phyloP scores from a whole-genome alignment of 1,140 invertebrate genomes.

The Periplaneta americana region DNA sequence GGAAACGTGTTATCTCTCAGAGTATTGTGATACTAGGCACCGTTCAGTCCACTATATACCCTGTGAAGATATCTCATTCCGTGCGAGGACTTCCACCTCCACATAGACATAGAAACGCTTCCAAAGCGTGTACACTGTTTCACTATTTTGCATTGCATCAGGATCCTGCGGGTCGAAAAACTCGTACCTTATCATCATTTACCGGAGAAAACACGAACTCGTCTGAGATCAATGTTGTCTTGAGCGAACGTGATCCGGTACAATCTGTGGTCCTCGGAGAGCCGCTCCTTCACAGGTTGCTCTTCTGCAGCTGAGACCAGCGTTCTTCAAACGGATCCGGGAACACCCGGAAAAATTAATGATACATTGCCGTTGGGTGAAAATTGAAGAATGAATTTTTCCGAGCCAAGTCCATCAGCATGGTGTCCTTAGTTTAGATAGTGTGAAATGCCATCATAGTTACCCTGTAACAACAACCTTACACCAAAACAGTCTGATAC shows the following conservation, averaged over 20 bases:
- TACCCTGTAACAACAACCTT: too few relatives aligned
- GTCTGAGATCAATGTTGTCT: not conserved
- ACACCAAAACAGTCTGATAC: too few relatives aligned
- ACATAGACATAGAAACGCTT: not conserved
- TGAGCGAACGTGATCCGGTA: not conserved
- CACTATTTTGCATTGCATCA: not conserved
- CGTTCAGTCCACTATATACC: not conserved
- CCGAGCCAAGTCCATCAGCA: too few relatives aligned
- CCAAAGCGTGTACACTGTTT: not conserved
- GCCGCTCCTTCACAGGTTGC: not conserved
- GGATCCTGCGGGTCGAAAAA: not conserved
- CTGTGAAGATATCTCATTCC: not conserved
- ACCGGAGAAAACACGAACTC: not conserved
- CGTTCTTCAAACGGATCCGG: not conserved
- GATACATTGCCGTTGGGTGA: too few relatives aligned
- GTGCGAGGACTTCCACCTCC: not conserved
- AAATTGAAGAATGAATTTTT: too few relatives aligned
- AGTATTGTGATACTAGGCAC: not conserved
- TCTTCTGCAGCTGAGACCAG: not conserved
- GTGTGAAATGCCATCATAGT: too few relatives aligned
- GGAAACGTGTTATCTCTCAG: not conserved
- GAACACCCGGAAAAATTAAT: too few relatives aligned
- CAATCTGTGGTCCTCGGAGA: not conserved
- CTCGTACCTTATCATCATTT: not conserved
- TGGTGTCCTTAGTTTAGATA: too few relatives aligned